A percentile compares a stretch with the other conserved stretches of the same genome.
phyloP scores from a whole-genome alignment of 2,888 invertebrate genomes.

The Hypsopygia costalis region DNA sequence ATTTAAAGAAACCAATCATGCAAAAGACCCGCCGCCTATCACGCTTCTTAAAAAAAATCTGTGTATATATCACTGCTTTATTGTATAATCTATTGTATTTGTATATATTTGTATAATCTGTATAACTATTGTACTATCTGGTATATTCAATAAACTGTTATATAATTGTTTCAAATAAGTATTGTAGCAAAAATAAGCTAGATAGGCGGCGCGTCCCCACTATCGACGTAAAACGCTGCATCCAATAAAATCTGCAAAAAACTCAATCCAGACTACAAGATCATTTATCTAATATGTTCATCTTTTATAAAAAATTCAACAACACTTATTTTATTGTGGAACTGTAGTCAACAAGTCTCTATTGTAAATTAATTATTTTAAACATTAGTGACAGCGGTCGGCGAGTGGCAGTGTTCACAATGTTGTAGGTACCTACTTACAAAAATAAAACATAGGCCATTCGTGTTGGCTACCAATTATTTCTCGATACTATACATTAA shows the following conservation, averaged over 20 bases:
- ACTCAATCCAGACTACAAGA: conserved; percentile 80
- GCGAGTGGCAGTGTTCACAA: conserved; percentile 72
- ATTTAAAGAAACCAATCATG: conserved; percentile 64
- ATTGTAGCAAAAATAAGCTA: conserved; percentile 67
- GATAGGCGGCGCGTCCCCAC: conserved; percentile 52
- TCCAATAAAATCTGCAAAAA: conserved; percentile 75
- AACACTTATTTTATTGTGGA: conserved; percentile 77
- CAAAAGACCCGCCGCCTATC: conserved; percentile 52
- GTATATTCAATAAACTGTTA: conserved; percentile 57
- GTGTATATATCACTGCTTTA: conserved; percentile 62
- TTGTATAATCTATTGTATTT: conserved; percentile 69
- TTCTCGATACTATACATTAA: conserved; percentile 39
- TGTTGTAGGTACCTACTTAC: conserved; percentile 37
- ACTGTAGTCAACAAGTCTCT: conserved; percentile 75
- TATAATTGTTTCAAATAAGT: conserved; percentile 62
- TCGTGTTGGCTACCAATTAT: conserved; percentile 78
- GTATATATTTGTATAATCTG: conserved; percentile 52
- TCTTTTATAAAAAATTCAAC: conserved; percentile 79
- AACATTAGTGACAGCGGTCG: conserved; percentile 67
- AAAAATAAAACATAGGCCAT: conserved; percentile 61
- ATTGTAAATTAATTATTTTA: conserved; percentile 59
- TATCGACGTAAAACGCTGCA: conserved; percentile 41
- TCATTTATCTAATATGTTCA: conserved; percentile 76
- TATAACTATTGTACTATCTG: conserved; percentile 60
- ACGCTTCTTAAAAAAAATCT: conserved; percentile 49